These are phyloP conservation scores for Gryon sp. DNA, from an alignment of 1,140 invertebrate genomes.

Conservation along the genomic window DNA sequence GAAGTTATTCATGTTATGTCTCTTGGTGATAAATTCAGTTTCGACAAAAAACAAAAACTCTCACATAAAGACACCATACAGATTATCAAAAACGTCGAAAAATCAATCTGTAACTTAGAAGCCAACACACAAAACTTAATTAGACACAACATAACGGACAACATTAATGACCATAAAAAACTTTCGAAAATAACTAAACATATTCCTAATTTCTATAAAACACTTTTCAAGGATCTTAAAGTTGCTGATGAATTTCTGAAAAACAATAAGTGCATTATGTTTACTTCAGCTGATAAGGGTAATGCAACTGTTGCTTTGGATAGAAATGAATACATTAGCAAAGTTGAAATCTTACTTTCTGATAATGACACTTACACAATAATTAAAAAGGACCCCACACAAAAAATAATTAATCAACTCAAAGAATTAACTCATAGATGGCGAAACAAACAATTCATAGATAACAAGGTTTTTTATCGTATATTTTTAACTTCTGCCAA, in stretches of 20 bases:
- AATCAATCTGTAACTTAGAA: not conserved
- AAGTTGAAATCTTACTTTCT: slow-evolving; percentile 42
- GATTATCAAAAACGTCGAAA: slow-evolving; percentile 9
- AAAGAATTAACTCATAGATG: slow-evolving; percentile 24
- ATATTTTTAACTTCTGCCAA: slow-evolving; percentile 12
- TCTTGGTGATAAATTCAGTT: slow-evolving; percentile 37
- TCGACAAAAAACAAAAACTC: slow-evolving; percentile 1
- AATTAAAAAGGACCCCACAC: slow-evolving; percentile 29
- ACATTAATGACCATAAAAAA: not conserved
- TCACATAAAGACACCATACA: not conserved
- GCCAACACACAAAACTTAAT: not conserved
- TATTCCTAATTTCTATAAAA: not conserved
- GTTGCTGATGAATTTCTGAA: slow-evolving; percentile 10
- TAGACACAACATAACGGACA: not conserved
- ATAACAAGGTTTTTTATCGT: slow-evolving; percentile 4
- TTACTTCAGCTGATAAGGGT: slow-evolving; percentile 63
- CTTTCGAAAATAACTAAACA: not conserved
- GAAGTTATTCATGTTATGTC: slow-evolving; percentile 27
- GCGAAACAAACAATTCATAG: slow-evolving; percentile 17
- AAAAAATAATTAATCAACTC: slow-evolving; percentile 13
- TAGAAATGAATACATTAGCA: slow-evolving; percentile 33
- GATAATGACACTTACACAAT: slow-evolving; percentile 34
- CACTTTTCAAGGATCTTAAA: not conserved
- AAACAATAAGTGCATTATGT: slow-evolving; percentile 34
- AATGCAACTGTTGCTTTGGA: slow-evolving; percentile 56